These are phyloP conservation scores for Volucella zonaria DNA, from an alignment of 2,888 invertebrate genomes.

Conservation along the genomic window DNA sequence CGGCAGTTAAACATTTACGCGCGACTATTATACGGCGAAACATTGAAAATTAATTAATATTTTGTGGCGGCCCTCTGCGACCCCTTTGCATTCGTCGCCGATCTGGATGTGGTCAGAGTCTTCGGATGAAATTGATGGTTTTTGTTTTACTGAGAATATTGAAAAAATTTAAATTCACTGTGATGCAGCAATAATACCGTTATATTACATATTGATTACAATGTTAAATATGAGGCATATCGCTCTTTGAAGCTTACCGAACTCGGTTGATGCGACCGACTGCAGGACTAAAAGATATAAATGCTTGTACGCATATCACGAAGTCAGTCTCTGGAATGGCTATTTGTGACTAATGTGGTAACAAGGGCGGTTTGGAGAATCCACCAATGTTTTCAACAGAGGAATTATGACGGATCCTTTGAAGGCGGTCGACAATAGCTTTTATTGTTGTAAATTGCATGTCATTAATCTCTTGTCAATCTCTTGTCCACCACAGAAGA, in stretches of 20 bases:
- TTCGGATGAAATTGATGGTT: slow-evolving; percentile 12
- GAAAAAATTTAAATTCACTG: slow-evolving; percentile 24
- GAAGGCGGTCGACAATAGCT: too few relatives aligned
- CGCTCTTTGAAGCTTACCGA: slow-evolving; percentile 35
- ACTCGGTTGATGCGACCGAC: too few relatives aligned
- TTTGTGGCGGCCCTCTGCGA: background rate
- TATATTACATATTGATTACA: slow-evolving; percentile 58
- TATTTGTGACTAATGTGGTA: too few relatives aligned
- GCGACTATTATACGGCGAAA: slow-evolving; percentile 50
- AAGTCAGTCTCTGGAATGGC: background rate
- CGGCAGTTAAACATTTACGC: slow-evolving; percentile 66
- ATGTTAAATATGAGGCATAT: slow-evolving; percentile 39
- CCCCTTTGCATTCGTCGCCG: background rate
- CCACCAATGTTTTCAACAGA: too few relatives aligned
- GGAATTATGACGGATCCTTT: too few relatives aligned
- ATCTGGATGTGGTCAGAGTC: background rate
- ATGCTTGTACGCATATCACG: background rate
- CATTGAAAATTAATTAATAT: slow-evolving; percentile 70
- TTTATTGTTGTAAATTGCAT: too few relatives aligned
- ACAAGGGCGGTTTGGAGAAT: too few relatives aligned
- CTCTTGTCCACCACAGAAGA: too few relatives aligned
- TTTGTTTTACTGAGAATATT: background rate
- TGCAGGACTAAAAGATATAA: slow-evolving; percentile 16
- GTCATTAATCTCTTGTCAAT: too few relatives aligned
- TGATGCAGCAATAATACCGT: slow-evolving; percentile 29